Percentiles rank a stretch among this genome's conserved stretches.
These are phyloP conservation scores for Trachops cirrhosus DNA, from an alignment of 2,797 vertebrate genomes.

Conservation along the genomic window DNA sequence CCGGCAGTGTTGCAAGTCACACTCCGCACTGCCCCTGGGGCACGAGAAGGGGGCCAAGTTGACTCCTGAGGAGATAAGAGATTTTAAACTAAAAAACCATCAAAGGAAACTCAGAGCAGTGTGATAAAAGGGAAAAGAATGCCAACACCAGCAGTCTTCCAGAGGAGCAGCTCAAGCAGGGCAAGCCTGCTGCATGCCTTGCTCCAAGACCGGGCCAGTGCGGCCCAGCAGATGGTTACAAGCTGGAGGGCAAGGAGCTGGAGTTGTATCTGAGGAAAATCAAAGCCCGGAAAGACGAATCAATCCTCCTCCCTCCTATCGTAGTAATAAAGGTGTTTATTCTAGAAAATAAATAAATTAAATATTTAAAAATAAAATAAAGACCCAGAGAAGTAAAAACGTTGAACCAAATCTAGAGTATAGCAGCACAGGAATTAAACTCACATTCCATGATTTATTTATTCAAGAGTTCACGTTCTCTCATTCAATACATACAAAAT, in stretches of 20 bases:
- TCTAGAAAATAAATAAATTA: neutral
- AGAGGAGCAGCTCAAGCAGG: no score
- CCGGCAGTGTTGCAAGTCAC: neutral
- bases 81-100: neutral
- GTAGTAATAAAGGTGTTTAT: neutral
- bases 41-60: neutral
- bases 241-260: no score
- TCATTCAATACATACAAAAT: neutral
- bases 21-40: neutral
- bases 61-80: neutral
- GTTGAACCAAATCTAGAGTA: neutral
- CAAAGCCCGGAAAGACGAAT: neutral
- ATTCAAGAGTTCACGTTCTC: neutral
- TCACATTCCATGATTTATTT: neutral
- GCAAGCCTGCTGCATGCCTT: no score
- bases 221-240: no score
- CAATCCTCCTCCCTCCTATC: neutral
- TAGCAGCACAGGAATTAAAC: neutral
- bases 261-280: no score
- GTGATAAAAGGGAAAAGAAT: no score
- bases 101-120: no score
- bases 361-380: neutral
- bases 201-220: no score
- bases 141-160: no score
- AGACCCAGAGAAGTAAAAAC: neutral